Conservation (phyloP, 2,888 invertebrate genomes). For the Volucella inanis region DNA sequence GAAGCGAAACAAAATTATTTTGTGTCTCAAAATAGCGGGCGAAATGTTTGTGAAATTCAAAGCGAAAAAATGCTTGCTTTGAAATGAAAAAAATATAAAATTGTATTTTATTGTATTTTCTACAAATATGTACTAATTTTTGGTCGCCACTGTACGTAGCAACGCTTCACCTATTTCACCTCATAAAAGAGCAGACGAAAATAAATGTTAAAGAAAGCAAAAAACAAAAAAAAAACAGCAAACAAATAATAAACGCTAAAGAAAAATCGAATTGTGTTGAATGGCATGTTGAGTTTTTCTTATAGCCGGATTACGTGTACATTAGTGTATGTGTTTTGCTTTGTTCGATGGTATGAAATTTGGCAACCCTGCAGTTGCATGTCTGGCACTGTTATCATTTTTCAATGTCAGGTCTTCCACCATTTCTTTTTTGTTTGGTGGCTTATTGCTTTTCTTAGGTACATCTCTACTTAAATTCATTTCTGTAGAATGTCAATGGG, state of each 20-base stretch:
- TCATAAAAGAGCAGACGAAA: background rate
- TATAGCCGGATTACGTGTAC: conserved; percentile 30
- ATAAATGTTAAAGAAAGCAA: background rate
- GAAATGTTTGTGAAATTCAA: too few relatives aligned
- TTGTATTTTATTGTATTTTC: too few relatives aligned
- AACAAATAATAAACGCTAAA: background rate
- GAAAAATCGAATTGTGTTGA: too few relatives aligned
- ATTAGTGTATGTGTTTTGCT: conserved; percentile 32
- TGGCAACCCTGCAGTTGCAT: conserved; percentile 65
- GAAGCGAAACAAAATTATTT: too few relatives aligned
- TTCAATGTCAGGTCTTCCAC: conserved; percentile 69
- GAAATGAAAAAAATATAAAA: too few relatives aligned
- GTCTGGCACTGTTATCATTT: conserved; percentile 64
- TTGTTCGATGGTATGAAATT: conserved; percentile 43
- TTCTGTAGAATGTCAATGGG: conserved; percentile 42
- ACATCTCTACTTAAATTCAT: conserved; percentile 18
- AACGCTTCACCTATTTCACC: too few relatives aligned
- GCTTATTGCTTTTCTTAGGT: conserved; percentile 11
- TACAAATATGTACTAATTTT: too few relatives aligned
- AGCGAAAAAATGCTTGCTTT: too few relatives aligned
- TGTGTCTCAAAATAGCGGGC: too few relatives aligned
- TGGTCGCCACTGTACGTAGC: too few relatives aligned
- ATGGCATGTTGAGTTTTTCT: too few relatives aligned
- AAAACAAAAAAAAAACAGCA: background rate
- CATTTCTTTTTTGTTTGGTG: conserved; percentile 16